phyloP scores from a whole-genome alignment of 2,888 invertebrate genomes.

The Cantharis lateralis region DNA sequence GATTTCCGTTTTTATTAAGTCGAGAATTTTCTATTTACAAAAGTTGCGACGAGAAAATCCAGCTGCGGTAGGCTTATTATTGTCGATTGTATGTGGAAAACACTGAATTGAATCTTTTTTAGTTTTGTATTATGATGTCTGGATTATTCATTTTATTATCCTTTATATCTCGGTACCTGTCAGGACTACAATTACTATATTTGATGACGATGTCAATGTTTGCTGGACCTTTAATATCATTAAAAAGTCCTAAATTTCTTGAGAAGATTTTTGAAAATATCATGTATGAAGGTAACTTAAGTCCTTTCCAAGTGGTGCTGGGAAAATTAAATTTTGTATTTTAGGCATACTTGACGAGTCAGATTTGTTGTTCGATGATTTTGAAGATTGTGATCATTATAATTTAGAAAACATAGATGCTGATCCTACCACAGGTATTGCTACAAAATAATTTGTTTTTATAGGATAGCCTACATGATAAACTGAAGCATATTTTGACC shows the following conservation, averaged over 20 bases:
- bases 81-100: neutral
- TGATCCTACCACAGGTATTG: neutral
- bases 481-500: neutral
- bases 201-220: slow-evolving; percentile 42
- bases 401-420: neutral
- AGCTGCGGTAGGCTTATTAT: slow-evolving; percentile 45
- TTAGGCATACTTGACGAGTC: slow-evolving; percentile 50
- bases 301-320: neutral
- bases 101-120: slow-evolving; percentile 33
- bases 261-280: neutral
- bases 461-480: neutral
- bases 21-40: slow-evolving; percentile 40
- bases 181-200: slow-evolving; percentile 49
- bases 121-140: slow-evolving; percentile 53
- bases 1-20: slow-evolving; percentile 33
- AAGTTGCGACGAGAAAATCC: slow-evolving; percentile 51
- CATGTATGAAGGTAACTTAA: neutral
- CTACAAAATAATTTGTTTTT: neutral
- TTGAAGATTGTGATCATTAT: neutral
- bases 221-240: slow-evolving; percentile 24
- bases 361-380: slow-evolving; percentile 45
- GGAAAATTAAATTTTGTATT: slow-evolving; percentile 27
- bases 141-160: slow-evolving; percentile 47
- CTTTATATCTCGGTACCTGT: slow-evolving; percentile 49
- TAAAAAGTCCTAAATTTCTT: neutral